A percentile compares a stretch with the other conserved stretches of the same genome.
These are phyloP conservation scores for Rambutsinella grinnellia DNA, from an alignment of 2,888 invertebrate genomes.

Conservation along the genomic window DNA sequence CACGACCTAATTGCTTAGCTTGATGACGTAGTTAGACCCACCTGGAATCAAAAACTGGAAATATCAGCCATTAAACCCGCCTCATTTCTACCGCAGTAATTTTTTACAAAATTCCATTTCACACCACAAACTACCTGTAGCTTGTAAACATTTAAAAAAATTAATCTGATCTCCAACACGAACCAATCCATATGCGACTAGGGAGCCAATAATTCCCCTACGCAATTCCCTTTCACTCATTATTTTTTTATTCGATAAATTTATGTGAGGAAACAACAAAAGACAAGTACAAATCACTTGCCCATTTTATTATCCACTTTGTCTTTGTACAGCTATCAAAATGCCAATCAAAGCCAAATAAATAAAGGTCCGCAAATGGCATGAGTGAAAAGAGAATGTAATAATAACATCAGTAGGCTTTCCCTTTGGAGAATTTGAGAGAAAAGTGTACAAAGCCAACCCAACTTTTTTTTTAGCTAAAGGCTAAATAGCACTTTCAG, in stretches of 20 bases:
- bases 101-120: too few species aligned
- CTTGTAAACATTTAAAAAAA: too few species aligned
- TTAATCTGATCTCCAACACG: conserved; percentile 10
- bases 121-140: conserved; percentile 11
- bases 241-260: background rate
- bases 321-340: conserved; percentile 50
- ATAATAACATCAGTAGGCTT: too few species aligned
- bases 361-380: conserved; percentile 46
- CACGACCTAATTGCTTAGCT: conserved; percentile 44
- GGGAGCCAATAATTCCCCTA: background rate
- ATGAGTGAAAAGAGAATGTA: too few species aligned
- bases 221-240: background rate
- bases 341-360: conserved; percentile 53
- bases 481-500: background rate
- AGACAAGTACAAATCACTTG: conserved; percentile 15
- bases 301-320: conserved; percentile 49
- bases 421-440: conserved; percentile 12
- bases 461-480: background rate
- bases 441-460: conserved; percentile 2
- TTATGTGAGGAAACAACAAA: background rate
- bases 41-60: conserved; percentile 5
- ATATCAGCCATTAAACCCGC: background rate
- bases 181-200: background rate
- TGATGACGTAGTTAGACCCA: too few species aligned
- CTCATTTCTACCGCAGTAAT: too few species aligned